Conservation (phyloP, 2,888 invertebrate species). For the Strigamia crassipes region DNA sequence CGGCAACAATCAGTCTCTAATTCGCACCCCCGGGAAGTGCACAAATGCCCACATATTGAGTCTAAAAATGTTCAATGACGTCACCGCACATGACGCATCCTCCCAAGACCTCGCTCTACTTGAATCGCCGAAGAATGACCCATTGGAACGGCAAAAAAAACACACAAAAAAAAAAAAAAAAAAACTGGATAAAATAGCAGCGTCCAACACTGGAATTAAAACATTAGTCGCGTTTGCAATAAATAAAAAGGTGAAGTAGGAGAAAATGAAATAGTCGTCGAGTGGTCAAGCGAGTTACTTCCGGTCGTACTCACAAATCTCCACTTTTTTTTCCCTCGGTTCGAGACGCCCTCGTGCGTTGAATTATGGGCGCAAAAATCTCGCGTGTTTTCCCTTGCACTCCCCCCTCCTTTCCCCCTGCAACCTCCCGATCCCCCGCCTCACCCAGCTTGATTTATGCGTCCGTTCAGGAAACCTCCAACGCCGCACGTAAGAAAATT, state of each 20-base stretch:
- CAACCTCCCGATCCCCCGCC: slow-evolving; percentile 5
- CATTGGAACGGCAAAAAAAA: neutral
- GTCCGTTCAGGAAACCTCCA: slow-evolving; percentile 42
- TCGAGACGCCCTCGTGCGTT: slow-evolving; percentile 36
- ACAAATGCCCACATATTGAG: slow-evolving; percentile 38
- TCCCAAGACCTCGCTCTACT: slow-evolving; percentile 31
- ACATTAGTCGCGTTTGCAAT: neutral
- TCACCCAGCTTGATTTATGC: slow-evolving; percentile 39
- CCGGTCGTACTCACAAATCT: slow-evolving; percentile 40
- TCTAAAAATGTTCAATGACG: neutral
- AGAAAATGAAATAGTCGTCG: slow-evolving; percentile 18
- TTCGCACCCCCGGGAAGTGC: slow-evolving; percentile 38
- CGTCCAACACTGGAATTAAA: neutral
- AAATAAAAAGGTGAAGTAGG: neutral
- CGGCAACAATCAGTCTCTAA: slow-evolving; percentile 27
- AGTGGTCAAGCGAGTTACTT: slow-evolving; percentile 40
- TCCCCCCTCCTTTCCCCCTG: neutral
- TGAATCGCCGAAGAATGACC: slow-evolving; percentile 1
- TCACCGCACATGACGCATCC: slow-evolving; percentile 13
- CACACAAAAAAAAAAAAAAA: neutral
- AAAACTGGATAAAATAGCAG: neutral
- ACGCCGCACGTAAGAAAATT: slow-evolving; percentile 42
- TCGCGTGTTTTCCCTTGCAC: slow-evolving; percentile 24
- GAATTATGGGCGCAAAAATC: slow-evolving; percentile 41
- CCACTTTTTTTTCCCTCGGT: slow-evolving; percentile 6